Conservation (phyloP, 35 echinoderm and acorn worm genomes). For the Heliocidaris tuberculata region DNA sequence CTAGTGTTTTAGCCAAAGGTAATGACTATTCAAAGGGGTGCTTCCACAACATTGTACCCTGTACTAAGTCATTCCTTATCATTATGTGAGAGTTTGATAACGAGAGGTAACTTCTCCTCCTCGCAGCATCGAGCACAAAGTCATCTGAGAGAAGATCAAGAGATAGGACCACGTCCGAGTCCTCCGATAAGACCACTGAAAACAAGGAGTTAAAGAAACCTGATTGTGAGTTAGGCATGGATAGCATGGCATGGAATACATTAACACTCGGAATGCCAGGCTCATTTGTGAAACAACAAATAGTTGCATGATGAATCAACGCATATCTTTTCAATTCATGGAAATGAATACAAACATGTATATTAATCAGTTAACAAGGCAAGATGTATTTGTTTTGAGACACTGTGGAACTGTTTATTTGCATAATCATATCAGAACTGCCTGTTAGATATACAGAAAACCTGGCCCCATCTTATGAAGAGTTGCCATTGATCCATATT, state of each 20-base stretch:
- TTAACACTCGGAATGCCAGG: neutral
- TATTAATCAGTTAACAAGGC: no score
- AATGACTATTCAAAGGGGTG: neutral
- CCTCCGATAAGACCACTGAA: slow-evolving; percentile 26
- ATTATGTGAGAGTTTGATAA: neutral
- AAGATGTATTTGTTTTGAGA: no score
- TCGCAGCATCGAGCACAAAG: slow-evolving; percentile 1
- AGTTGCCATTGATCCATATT: no score
- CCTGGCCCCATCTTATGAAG: no score
- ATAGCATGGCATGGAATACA: slow-evolving; percentile 18
- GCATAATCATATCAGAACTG: no score
- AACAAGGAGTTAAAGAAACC: slow-evolving; percentile 37
- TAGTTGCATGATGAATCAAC: no score
- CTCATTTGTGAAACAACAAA: neutral
- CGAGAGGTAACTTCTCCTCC: neutral
- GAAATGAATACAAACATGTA: no score
- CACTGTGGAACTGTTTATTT: no score
- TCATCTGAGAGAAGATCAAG: neutral
- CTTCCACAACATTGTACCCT: neutral
- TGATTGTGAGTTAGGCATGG: slow-evolving; percentile 44
- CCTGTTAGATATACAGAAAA: no score
- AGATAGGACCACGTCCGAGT: neutral
- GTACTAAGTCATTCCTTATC: neutral
- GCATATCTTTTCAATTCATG: no score
- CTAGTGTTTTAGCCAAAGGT: no score